Conservation (phyloP, 2,797 vertebrate genomes). For the Trachops cirrhosus region DNA sequence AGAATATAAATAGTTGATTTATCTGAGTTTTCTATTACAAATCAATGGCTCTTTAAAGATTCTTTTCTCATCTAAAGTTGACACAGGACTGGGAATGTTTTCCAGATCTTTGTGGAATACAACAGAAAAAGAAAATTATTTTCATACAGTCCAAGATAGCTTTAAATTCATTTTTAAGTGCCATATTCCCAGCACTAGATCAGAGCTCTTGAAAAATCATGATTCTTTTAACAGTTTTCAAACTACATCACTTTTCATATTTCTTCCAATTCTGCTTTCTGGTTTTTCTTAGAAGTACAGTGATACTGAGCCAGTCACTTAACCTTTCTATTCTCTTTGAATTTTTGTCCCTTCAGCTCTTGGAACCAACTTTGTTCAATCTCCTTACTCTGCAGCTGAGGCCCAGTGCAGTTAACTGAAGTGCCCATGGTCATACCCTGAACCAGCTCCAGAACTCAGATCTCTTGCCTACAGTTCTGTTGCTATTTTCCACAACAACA, state of each 20-base stretch:
- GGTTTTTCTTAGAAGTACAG: conserved; percentile 50
- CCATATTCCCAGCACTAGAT: background rate
- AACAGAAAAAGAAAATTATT: conserved; percentile 66
- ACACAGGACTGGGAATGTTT: conserved; percentile 63
- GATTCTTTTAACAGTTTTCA: conserved; percentile 58
- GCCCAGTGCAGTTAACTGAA: background rate
- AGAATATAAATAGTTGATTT: conserved; percentile 75
- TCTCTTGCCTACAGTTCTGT: background rate
- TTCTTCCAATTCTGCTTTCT: conserved; percentile 40
- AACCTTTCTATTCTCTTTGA: conserved; percentile 46
- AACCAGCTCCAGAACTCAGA: background rate
- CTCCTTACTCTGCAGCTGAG: background rate
- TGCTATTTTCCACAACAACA: background rate
- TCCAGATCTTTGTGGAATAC: conserved; percentile 67
- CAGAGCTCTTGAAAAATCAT: conserved; percentile 43
- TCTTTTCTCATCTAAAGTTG: conserved; percentile 74
- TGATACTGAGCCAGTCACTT: conserved; percentile 14
- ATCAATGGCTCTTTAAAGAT: conserved; percentile 71
- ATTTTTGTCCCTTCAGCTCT: conserved; percentile 1
- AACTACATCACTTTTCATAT: conserved; percentile 43
- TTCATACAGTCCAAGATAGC: conserved; percentile 56
- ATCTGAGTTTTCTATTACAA: conserved; percentile 76
- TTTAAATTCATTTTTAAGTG: conserved; percentile 57
- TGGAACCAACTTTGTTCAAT: background rate
- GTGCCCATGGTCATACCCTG: background rate